These are phyloP conservation scores for Salminus brasiliensis DNA, from an alignment of 2,113 vertebrate species.

Conservation along the genomic window DNA sequence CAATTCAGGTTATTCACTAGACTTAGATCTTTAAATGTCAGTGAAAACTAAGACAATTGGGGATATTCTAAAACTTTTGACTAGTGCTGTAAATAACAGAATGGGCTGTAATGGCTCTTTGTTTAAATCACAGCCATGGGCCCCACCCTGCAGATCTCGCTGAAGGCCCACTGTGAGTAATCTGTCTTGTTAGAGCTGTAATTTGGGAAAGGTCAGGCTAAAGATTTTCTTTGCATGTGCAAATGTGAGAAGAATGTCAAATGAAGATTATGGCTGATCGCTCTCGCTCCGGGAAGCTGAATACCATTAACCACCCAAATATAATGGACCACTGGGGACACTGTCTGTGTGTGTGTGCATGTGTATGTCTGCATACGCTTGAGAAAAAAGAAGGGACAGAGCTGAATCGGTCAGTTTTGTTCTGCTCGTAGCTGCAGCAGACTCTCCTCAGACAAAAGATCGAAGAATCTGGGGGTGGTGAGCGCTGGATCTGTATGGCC, in stretches of 20 bases:
- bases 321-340: neutral
- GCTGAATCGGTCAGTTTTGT: neutral
- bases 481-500: neutral
- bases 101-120: neutral
- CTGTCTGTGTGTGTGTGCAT: slow-evolving; percentile 3
- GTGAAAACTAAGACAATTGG: too few species aligned
- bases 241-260: slow-evolving; percentile 40
- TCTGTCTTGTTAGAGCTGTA: slow-evolving; percentile 8
- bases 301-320: slow-evolving; percentile 5
- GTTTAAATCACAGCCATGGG: neutral
- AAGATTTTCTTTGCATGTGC: slow-evolving; percentile 26
- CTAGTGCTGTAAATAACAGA: too few species aligned
- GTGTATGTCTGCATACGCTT: neutral
- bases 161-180: neutral
- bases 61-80: too few species aligned
- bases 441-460: neutral
- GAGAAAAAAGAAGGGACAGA: neutral
- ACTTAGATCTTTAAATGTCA: too few species aligned
- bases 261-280: slow-evolving; percentile 18
- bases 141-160: neutral
- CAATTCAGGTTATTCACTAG: too few species aligned
- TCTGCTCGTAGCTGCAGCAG: neutral
- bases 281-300: neutral
- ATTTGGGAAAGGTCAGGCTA: slow-evolving; percentile 41
- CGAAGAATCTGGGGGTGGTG: neutral